Evolutionary conservation across 2,888 invertebrate genomes (phyloP).

Genomic region (Diaprepes abbreviatus): DNA sequence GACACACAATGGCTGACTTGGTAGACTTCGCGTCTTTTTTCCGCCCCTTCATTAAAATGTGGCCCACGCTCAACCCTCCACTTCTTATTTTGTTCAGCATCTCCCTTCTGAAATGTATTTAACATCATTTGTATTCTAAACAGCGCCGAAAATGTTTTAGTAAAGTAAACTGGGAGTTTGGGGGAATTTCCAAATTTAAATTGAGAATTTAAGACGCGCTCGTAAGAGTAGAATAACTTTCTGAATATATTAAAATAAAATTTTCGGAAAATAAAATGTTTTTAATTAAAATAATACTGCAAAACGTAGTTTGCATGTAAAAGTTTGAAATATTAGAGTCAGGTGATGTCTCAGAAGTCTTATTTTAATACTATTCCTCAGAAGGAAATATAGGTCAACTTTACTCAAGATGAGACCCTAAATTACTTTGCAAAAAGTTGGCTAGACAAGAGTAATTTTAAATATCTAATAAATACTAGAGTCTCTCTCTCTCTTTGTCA

Average conservation of each 20-base stretch:
- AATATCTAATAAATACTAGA: too few relatives aligned
- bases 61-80: constrained; percentile 25
- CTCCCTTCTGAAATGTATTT: constrained; percentile 34
- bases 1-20: not conserved
- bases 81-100: constrained; percentile 40
- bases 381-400: too few relatives aligned
- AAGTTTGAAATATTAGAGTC: too few relatives aligned
- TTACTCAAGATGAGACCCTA: too few relatives aligned
- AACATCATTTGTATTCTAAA: constrained; percentile 48
- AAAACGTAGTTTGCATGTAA: too few relatives aligned
- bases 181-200: constrained; percentile 48
- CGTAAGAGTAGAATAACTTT: constrained; percentile 38
- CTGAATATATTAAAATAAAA: constrained; percentile 8
- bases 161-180: constrained; percentile 48
- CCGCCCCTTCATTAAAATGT: constrained; percentile 30
- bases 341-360: too few relatives aligned
- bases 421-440: too few relatives aligned
- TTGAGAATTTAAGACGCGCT: constrained; percentile 47
- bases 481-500: too few relatives aligned
- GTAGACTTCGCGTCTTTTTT: constrained; percentile 9
- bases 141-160: constrained; percentile 45
- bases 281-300: too few relatives aligned
- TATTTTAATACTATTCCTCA: too few relatives aligned
- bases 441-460: too few relatives aligned
- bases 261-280: not conserved